Base-by-base conservation (phyloP, 2,888 invertebrate genomes). In the Coelogynopora nodosa region DNA sequence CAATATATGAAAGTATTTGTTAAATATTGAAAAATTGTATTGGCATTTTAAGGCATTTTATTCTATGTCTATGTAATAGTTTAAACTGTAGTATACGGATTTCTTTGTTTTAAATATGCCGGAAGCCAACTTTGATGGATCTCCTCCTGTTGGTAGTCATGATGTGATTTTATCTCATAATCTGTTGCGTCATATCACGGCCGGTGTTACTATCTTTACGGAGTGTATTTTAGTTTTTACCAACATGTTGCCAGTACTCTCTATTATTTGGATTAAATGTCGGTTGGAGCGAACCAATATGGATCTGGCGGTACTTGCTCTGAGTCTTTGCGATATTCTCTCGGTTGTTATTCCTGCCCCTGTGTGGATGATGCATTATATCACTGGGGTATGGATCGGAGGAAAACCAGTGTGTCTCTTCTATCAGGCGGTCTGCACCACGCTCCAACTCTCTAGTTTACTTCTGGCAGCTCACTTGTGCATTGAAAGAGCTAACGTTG, bases 331-430 rank as follows among this genome's bases (percentile, higher is more conserved):
- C 2, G 85, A 85, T 23, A 80, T 85, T 27, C 84, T 85, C 18
- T 85, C 85, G 0, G 85, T 85, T 13, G 31, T 85, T 26, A 29
- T 85, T 67, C 85, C 85, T 18, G 84, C 31, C 26, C 85, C 85
- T 13, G 23, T 82, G 18, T 85, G 85, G 85, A 80, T 80, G 23
- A 10, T 85, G 82, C 31, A 31, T 2, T 85, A 85, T 29, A 23
- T 85, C 1, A 30, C 29, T 30, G 85, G 85, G 13, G 0, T 26
- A 0, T 85, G 85, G 85, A 31, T 31, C 26, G 5, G 85, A 26
- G 85, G 81, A 18, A 29, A 30, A n/a, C 27, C 30, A 2, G 67
- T 67, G 13, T 85, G 85, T 28, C 30, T 31, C 26, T 67, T 85
- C 28, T 82, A 85, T 31, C 85, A 85, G 29, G 74, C 67, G n/a